Percentiles rank a stretch among this genome's conserved stretches.
Conservation (phyloP, 2,888 invertebrate genomes). For the Branchellion lobata region DNA sequence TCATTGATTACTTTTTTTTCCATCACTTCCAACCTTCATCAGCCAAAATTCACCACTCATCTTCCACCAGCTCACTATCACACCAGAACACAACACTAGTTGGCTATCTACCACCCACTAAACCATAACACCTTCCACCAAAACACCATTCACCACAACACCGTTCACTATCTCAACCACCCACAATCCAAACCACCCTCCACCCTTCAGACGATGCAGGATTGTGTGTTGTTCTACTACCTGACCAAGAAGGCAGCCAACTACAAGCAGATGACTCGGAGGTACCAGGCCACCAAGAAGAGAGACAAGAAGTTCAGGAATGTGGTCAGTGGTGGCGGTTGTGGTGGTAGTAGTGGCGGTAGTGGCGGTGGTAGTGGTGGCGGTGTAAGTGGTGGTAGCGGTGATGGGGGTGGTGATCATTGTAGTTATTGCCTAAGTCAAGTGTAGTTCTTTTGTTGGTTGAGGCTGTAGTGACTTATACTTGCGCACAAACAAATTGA, state of each 20-base stretch:
- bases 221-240: constrained; percentile 39
- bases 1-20: too few relatives aligned
- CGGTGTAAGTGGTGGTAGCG: neutral
- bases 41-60: too few relatives aligned
- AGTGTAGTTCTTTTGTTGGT: neutral
- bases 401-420: neutral
- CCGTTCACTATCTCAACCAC: too few relatives aligned
- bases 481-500: too few relatives aligned
- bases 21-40: too few relatives aligned
- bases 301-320: constrained; percentile 38
- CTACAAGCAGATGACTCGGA: constrained; percentile 27
- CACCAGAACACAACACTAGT: too few relatives aligned
- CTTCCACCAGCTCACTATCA: too few relatives aligned
- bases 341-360: neutral
- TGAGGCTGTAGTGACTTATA: too few relatives aligned
- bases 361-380: neutral
- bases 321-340: neutral
- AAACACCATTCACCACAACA: too few relatives aligned
- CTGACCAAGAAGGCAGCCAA: constrained; percentile 33
- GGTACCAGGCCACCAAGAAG: constrained; percentile 30
- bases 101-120: too few relatives aligned
- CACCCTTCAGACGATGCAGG: constrained; percentile 19
- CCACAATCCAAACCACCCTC: too few relatives aligned
- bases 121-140: too few relatives aligned
- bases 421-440: neutral